Evolutionary conservation across 2,113 vertebrate species (phyloP), one percentile per base, ranked within the genome.

Genomic region (Indicator maculatus): DNA sequence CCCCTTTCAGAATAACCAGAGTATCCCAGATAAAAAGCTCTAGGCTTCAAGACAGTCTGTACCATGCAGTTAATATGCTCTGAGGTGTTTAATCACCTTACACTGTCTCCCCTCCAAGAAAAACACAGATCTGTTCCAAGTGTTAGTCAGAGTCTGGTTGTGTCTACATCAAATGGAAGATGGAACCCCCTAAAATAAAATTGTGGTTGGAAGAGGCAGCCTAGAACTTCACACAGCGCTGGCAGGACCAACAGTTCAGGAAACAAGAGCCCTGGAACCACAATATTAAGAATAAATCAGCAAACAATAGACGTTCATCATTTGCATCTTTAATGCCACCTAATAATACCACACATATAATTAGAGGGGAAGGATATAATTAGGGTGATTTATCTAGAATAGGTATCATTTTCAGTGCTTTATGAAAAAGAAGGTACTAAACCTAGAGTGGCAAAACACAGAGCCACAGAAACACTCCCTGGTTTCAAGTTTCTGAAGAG

Each of bases 341-440:
- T 80, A 95, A 86, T 88, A 96, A 78, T 60, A 50, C 30, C 76
- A 94, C 27, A 38, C 20, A 8, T 69, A 52, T 79, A 94, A 95
- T 94, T 96, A 93, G 21, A 86, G 41, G 18, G n/a, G 83, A 93
- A 93, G 70, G 73, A 82, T 79, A 52, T 64, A 63, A 96, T 95
- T 94, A 93, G 44, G 30, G 91, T 95, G 88, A 94, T 75, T 82
- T 94, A 79, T 82, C 75, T 88, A 71, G 90, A 92, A 93, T 16
- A 91, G 28, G 50, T 50, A 88, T 61, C 17, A 65, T 78, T 90
- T 91, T 88, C 71, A 92, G 38, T 16, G 55, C 28, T 90, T 50
- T 80, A 78, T 31, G 17, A 47, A 90, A 93, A 96, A 97, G 21
- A 39, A 78, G 5, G 44, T 61, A 83, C 30, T 88, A 93, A 93